Conservation (phyloP, 1,140 invertebrate species). For the Trissolcus basalis region DNA sequence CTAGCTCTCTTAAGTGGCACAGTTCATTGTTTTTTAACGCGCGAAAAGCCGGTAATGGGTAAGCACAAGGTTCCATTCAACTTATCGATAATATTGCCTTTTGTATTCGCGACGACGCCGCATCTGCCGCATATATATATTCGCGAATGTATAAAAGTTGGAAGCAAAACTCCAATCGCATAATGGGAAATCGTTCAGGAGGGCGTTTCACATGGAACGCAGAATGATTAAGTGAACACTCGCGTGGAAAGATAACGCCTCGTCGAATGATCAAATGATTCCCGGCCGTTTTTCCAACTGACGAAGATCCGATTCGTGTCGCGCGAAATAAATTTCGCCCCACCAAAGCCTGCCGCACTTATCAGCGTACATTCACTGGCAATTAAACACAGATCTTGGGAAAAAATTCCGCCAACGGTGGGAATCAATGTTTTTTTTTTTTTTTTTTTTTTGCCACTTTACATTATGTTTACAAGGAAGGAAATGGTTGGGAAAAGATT, state of each 20-base stretch:
- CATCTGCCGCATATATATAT: constrained; percentile 34
- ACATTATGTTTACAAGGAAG: too few species aligned
- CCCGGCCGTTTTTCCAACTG: constrained; percentile 27
- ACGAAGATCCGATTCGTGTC: neutral
- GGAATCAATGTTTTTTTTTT: too few species aligned
- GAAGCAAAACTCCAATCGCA: constrained; percentile 48
- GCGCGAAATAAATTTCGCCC: neutral
- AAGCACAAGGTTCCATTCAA: constrained; percentile 47
- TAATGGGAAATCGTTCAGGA: constrained; percentile 54
- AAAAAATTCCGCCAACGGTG: too few species aligned
- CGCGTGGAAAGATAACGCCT: constrained; percentile 51
- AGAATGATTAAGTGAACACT: constrained; percentile 58
- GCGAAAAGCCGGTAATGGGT: constrained; percentile 45
- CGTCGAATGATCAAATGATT: constrained; percentile 49
- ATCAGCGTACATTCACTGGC: too few species aligned
- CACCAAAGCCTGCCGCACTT: neutral
- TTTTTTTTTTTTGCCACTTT: too few species aligned
- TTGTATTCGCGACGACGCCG: constrained; percentile 46
- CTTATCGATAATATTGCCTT: constrained; percentile 59
- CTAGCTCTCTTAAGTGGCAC: neutral
- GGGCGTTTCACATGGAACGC: constrained; percentile 49
- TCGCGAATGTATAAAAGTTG: constrained; percentile 53
- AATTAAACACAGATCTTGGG: too few species aligned
- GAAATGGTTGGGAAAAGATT: too few species aligned
- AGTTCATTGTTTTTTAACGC: constrained; percentile 46